Conservation (phyloP, 2,888 invertebrate genomes). For the Cephus spinipes region DNA sequence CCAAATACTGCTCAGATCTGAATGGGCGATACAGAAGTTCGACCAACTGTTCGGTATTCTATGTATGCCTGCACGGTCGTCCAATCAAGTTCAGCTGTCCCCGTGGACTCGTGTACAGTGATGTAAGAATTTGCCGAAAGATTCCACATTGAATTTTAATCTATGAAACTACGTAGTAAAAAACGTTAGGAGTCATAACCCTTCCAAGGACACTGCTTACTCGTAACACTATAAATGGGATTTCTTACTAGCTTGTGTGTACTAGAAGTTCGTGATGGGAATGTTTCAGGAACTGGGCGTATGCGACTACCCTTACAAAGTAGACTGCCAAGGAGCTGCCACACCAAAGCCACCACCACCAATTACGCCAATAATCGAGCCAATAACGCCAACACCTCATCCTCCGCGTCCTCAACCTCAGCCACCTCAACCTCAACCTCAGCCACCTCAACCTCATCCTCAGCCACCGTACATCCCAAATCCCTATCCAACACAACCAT, state of each 20-base stretch:
- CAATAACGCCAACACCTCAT: conserved; percentile 10
- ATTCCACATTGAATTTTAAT: conserved; percentile 34
- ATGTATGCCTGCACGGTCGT: conserved; percentile 72
- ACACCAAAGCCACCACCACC: conserved; percentile 41
- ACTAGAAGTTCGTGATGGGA: conserved; percentile 39
- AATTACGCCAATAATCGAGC: not conserved
- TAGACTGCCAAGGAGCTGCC: conserved; percentile 69
- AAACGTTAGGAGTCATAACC: not conserved
- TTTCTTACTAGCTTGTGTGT: conserved; percentile 23
- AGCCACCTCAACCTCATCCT: conserved; percentile 15
- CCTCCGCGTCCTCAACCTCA: conserved; percentile 23
- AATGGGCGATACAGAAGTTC: conserved; percentile 74
- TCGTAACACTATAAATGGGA: conserved; percentile 15
- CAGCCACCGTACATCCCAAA: conserved; percentile 37
- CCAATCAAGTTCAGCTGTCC: conserved; percentile 76
- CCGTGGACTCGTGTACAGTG: conserved; percentile 72
- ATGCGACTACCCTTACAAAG: conserved; percentile 74
- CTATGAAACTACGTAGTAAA: conserved; percentile 6
- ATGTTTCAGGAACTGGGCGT: conserved; percentile 71
- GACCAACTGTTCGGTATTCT: conserved; percentile 75
- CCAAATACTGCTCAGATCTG: conserved; percentile 69
- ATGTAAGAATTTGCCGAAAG: conserved; percentile 65
- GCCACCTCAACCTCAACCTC: conserved; percentile 22
- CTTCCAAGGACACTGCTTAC: not conserved
- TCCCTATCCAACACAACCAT: conserved; percentile 28